Evolutionary conservation across 2,113 vertebrate genomes (phyloP), one percentile per base, ranked within the genome.

Genomic region (Amazona vittata): DNA sequence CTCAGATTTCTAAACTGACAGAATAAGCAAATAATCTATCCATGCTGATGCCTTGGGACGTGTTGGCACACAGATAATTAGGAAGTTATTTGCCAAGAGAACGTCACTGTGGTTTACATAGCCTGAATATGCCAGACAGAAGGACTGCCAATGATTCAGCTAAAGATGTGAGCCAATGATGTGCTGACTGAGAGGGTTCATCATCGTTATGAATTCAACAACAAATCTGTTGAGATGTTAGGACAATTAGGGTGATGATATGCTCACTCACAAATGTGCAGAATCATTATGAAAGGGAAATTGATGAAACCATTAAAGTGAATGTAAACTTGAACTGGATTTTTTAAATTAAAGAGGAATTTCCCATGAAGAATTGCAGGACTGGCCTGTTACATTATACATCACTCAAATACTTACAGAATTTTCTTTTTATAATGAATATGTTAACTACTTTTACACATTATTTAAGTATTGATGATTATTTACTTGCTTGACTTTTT

Each of bases 291-390:
- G 60, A 92, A 73, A 78, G 19, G 18, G 7, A 26, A 86, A 81
- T 24, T 70, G 70, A 73, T 91, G 47, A 88, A 94, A 94, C 93
- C 31, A 92, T 87, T 63, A 52, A 77, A 86, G 39, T 43, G 31
- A 91, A 71, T 43, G 50, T 82, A 87, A 94, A 86, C 52, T 86
- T 93, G 39, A 76, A 70, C 39, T 67, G 46, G 12, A 79, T 89
- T 96, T 96, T 43, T 12, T 92, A 96, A 95, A 89, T 80, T 68
- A 75, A 69, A 91, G 76, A 83, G 28, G 57, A 87, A 92, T 92
- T 95, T 91, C 47, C 33, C 41, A 29, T 44, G 39, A 52, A 76
- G 71, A 75, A 84, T 59, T 86, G n/a, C n/a, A 39, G 57, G 22
- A 75, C 88, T 59, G 62, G 22, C 65, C 55, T 70, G 7, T 88